Conservation (phyloP, 1,140 invertebrate genomes). For the Aphaenogaster rudis region DNA sequence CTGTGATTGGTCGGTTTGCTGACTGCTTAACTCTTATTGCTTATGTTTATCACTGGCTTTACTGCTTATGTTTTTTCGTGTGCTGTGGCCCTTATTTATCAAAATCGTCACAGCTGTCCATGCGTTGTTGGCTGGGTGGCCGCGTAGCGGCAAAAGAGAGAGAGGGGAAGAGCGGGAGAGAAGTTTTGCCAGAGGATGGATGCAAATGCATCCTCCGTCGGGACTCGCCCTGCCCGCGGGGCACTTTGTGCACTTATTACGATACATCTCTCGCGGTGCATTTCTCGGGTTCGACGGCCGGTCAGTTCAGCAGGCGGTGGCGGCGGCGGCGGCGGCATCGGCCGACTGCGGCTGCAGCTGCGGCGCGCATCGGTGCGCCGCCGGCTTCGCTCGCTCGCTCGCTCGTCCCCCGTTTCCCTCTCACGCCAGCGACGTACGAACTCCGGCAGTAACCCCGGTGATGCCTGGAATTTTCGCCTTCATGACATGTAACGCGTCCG, state of each 20-base stretch:
- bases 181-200: constrained; percentile 14
- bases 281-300: constrained; percentile 85
- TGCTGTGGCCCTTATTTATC: too few relatives aligned
- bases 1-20: too few relatives aligned
- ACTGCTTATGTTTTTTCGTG: too few relatives aligned
- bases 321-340: not conserved
- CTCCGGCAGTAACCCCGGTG: constrained; percentile 18
- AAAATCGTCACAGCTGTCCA: too few relatives aligned
- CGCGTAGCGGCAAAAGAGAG: too few relatives aligned
- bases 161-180: not conserved
- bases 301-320: constrained; percentile 77
- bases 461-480: constrained; percentile 27
- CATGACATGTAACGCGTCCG: constrained; percentile 22
- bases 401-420: not conserved
- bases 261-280: constrained; percentile 80
- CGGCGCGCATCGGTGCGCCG: not conserved
- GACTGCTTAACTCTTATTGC: too few relatives aligned
- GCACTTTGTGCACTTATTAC: constrained; percentile 81
- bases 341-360: constrained; percentile 1
- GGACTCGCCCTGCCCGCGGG: constrained; percentile 72
- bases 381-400: not conserved
- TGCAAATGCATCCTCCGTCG: constrained; percentile 56
- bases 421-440: constrained; percentile 33
- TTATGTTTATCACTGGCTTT: too few relatives aligned
- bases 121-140: too few relatives aligned